These are phyloP conservation scores for Axis porcinus DNA, from an alignment of 2,113 vertebrate genomes.

Conservation along the genomic window DNA sequence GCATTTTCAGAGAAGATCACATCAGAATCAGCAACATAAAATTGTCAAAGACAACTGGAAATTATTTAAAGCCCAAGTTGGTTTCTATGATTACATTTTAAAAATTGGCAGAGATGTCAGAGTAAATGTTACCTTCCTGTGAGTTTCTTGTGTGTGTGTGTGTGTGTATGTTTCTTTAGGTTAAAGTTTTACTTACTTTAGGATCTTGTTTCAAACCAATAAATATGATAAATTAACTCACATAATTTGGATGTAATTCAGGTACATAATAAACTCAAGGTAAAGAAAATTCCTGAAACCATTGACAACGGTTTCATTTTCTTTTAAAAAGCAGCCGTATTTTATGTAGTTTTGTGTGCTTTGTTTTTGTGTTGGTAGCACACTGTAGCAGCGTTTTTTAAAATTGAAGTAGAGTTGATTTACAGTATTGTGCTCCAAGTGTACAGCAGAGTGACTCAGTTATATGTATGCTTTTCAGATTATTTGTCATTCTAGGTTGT, in stretches of 20 bases:
- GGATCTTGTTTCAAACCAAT: conserved; percentile 2
- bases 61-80: not conserved
- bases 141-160: not conserved
- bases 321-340: not conserved
- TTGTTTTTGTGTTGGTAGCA: not conserved
- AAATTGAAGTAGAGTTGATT: not conserved
- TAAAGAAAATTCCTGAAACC: conserved; percentile 5
- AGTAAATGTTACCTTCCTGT: conserved; percentile 11
- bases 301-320: not conserved
- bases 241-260: conserved; percentile 15
- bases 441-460: not conserved
- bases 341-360: not conserved
- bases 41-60: not conserved
- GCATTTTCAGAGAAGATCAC: not conserved
- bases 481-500: not conserved
- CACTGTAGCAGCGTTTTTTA: not conserved
- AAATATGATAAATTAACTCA: conserved; percentile 14
- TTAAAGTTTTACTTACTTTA: conserved; percentile 28
- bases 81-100: not conserved
- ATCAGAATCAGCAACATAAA: not conserved
- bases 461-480: not conserved
- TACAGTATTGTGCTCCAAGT: too few relatives aligned
- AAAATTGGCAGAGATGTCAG: not conserved
- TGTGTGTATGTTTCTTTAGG: not conserved
- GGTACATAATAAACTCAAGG: not conserved